Conservation (phyloP, 2,888 invertebrate genomes). For the Drosophila subquinaria region DNA sequence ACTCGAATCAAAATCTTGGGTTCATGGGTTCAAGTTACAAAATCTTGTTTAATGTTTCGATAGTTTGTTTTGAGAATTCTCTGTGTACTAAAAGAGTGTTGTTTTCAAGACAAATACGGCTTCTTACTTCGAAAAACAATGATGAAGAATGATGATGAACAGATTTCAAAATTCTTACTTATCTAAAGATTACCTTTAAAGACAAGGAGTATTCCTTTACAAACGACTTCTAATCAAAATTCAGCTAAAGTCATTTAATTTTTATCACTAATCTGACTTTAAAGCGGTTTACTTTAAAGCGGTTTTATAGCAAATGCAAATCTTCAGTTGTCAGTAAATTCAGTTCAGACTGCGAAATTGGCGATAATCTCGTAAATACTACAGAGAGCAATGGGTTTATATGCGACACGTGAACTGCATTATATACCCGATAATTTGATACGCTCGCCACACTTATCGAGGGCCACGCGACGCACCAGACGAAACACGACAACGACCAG, state of each 20-base stretch:
- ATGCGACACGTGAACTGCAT: constrained; percentile 76
- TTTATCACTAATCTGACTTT: constrained; percentile 26
- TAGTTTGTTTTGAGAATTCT: too few relatives aligned
- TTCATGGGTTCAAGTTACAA: too few relatives aligned
- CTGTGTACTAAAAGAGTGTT: too few relatives aligned
- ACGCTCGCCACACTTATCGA: constrained; percentile 72
- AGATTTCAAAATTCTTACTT: not conserved
- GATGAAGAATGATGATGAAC: not conserved
- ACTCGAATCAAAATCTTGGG: too few relatives aligned
- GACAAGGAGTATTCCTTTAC: not conserved
- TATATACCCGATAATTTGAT: constrained; percentile 73
- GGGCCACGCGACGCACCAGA: constrained; percentile 63
- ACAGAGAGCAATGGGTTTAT: constrained; percentile 29
- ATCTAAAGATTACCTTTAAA: not conserved
- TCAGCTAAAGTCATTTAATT: not conserved
- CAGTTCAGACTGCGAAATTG: constrained; percentile 31
- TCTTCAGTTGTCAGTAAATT: constrained; percentile 19
- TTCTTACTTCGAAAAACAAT: not conserved
- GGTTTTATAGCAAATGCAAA: constrained; percentile 46
- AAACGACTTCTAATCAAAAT: not conserved
- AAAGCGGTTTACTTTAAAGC: constrained; percentile 14
- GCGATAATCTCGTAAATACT: constrained; percentile 24
- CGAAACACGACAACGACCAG: constrained; percentile 12
- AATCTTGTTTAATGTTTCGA: too few relatives aligned
- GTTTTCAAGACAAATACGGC: too few relatives aligned